Evolutionary conservation across 1,140 invertebrate species (phyloP).

Genomic region (Palaemon carinicauda): DNA sequence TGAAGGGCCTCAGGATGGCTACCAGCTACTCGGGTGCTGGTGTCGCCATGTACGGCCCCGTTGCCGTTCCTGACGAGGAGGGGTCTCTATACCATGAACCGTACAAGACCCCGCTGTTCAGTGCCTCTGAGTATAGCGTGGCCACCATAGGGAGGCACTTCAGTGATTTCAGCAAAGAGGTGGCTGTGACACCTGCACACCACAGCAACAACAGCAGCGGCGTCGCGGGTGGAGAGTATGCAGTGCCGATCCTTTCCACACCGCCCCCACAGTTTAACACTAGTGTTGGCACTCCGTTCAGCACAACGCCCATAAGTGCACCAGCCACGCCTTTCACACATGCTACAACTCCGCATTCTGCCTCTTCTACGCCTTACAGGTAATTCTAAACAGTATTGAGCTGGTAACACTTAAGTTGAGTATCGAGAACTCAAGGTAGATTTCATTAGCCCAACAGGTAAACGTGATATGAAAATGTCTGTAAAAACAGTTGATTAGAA

Average conservation of each 20-base stretch:
- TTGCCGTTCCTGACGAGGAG: slow-evolving; percentile 64
- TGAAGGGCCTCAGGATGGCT: slow-evolving; percentile 73
- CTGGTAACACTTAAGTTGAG: background rate
- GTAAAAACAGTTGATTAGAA: too few relatives aligned
- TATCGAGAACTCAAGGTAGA: background rate
- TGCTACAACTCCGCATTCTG: slow-evolving; percentile 2
- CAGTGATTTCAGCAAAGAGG: slow-evolving; percentile 36
- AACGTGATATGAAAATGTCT: too few relatives aligned
- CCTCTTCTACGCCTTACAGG: slow-evolving; percentile 10
- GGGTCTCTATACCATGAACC: slow-evolving; percentile 73
- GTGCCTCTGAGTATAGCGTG: slow-evolving; percentile 51
- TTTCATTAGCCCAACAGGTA: background rate
- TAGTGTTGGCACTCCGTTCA: slow-evolving; percentile 13
- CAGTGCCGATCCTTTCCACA: slow-evolving; percentile 52
- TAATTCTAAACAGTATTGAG: background rate
- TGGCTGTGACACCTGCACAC: background rate
- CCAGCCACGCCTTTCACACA: slow-evolving; percentile 24
- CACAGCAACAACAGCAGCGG: background rate
- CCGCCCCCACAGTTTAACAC: slow-evolving; percentile 46
- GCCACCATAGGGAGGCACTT: slow-evolving; percentile 51
- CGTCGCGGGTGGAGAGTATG: slow-evolving; percentile 29
- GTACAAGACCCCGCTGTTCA: slow-evolving; percentile 66
- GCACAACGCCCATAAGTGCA: slow-evolving; percentile 34
- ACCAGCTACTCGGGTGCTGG: slow-evolving; percentile 61
- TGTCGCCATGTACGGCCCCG: slow-evolving; percentile 65